Evolutionary conservation across 2,888 invertebrate genomes (phyloP), one percentile per base, ranked within the genome.

Genomic region (Lochmaea capreae): DNA sequence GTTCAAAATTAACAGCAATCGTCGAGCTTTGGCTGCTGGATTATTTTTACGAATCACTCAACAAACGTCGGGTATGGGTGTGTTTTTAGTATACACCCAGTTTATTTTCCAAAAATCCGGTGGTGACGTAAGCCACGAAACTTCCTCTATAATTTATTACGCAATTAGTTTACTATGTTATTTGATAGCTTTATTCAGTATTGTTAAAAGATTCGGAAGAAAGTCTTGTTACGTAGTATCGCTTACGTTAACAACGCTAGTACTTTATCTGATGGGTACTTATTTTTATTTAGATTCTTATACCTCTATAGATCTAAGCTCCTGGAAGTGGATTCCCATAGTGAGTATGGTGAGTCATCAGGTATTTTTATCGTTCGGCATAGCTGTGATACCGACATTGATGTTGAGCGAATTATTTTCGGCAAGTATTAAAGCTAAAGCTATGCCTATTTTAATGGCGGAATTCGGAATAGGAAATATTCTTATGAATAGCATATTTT

Each of bases 51-150:
- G 85, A 72, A 75, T 78, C 10, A 79, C 83, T 8, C 85, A 86
- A 74, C 84, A 85, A 75, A 75, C 85, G 5, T 79, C 80, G 16
- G 86, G 86, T 11, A 79, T 83, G 59, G 72, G 79, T 1, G 77
- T 81, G 1, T 83, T 86, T 74, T 73, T 77, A 3, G 77, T 81
- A 0, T 84, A 85, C 66, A 81, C 83, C 0, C 84, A 85, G 67
- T 80, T 80, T 39, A 83, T 87, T 66, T 87, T 87, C 72, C 77
- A 81, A 59, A 81, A 83, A 79, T 82, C 85, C 12, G 85, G 84
- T 39, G 84, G 84, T 12, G 78, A 81, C 66, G 71, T 86, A 2
- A 81, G 81, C 4, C 80, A 84, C 12, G 82, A 79, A 71, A 75
- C 78, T 4, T 83, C 84, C 3, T 79, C 85, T 3, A 85, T 85